These are phyloP conservation scores for Belgica antarctica DNA, from an alignment of 2,888 invertebrate species.

Conservation along the genomic window DNA sequence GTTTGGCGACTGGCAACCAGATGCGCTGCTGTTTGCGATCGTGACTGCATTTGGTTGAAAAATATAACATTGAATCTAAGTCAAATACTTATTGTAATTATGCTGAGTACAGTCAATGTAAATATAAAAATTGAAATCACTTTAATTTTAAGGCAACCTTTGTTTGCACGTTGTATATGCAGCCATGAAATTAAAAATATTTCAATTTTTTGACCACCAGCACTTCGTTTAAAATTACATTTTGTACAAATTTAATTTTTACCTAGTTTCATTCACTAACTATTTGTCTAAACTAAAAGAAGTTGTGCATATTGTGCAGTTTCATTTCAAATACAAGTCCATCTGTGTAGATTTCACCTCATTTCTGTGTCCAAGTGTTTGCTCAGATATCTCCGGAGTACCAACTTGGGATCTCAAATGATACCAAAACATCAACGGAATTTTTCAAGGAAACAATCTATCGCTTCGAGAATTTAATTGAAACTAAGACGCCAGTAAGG, in stretches of 20 bases:
- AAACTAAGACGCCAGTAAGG: too few species aligned
- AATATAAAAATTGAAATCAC: too few species aligned
- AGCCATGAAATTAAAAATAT: too few species aligned
- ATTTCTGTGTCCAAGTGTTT: background rate
- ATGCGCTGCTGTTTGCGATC: slow-evolving; percentile 92
- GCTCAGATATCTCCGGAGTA: background rate
- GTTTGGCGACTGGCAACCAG: slow-evolving; percentile 90
- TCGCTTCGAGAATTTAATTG: slow-evolving; percentile 37
- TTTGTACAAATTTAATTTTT: too few species aligned
- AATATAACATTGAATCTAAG: too few species aligned
- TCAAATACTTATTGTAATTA: too few species aligned
- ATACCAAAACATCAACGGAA: slow-evolving; percentile 36
- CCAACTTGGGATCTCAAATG: background rate
- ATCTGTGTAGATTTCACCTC: slow-evolving; percentile 1
- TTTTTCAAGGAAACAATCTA: slow-evolving; percentile 6
- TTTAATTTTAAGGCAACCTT: too few species aligned
- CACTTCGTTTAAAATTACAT: too few species aligned
- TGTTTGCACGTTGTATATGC: too few species aligned
- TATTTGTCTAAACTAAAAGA: background rate
- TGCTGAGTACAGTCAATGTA: too few species aligned
- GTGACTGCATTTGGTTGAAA: slow-evolving; percentile 64
- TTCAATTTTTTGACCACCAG: too few species aligned
- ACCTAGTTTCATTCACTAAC: too few species aligned
- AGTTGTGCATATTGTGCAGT: background rate
- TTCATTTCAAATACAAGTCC: background rate